These are phyloP conservation scores for Xiphorhynchus elegans DNA, from an alignment of 2,113 vertebrate species.

Conservation along the genomic window DNA sequence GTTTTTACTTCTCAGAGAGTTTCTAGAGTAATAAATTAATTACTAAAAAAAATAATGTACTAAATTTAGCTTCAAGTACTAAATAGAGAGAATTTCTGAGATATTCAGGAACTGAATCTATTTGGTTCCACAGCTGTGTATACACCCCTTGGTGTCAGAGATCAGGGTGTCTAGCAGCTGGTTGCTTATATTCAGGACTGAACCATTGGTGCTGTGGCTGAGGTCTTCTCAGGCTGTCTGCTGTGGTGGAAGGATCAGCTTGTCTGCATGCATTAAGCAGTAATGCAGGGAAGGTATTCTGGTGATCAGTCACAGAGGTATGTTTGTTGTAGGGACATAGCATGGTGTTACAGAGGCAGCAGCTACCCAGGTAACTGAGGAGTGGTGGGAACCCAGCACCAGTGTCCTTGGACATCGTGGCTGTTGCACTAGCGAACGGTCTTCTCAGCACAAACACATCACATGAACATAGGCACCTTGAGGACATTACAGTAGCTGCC, in stretches of 20 bases:
- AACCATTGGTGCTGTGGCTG: background rate
- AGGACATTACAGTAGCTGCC: background rate
- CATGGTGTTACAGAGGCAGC: background rate
- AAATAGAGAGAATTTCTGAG: background rate
- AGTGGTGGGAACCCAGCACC: background rate
- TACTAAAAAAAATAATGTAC: background rate
- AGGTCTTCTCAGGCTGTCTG: background rate
- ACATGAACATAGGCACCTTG: background rate
- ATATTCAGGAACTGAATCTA: background rate
- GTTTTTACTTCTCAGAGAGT: background rate
- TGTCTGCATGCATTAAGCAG: background rate
- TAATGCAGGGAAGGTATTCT: background rate
- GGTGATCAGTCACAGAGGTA: background rate
- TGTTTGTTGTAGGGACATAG: background rate
- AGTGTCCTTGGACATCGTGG: background rate
- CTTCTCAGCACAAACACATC: background rate
- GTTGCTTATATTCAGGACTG: background rate
- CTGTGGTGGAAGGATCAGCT: background rate
- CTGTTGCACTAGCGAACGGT: accelerated
- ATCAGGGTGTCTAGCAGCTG: background rate
- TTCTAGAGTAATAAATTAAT: background rate
- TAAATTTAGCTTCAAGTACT: background rate
- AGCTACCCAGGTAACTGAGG: background rate
- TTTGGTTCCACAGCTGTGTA: background rate
- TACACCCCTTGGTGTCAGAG: background rate